A percentile compares a stretch with the other conserved stretches of the same genome.
phyloP scores from a whole-genome alignment of 2,113 vertebrate species.

The Tragelaphus scriptus region DNA sequence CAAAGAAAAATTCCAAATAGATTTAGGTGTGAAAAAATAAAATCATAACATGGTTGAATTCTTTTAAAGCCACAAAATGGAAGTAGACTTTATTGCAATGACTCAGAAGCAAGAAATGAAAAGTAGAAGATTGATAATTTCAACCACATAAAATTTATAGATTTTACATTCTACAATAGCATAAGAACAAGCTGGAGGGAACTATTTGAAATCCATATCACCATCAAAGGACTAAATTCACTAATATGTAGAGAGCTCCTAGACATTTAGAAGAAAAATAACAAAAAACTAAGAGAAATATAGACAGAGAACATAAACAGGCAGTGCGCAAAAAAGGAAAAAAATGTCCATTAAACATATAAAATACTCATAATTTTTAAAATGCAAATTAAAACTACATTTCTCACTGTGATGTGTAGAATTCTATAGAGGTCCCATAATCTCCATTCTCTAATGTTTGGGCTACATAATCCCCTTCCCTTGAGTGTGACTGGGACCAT shows the following conservation, averaged over 20 bases:
- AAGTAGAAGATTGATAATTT: neutral
- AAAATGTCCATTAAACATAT: neutral
- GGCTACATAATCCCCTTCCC: neutral
- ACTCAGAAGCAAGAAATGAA: neutral
- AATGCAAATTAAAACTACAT: neutral
- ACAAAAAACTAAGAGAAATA: neutral
- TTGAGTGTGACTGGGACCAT: neutral
- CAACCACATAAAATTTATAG: neutral
- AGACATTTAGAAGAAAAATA: neutral
- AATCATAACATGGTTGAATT: neutral
- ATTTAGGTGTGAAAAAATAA: neutral
- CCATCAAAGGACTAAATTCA: neutral
- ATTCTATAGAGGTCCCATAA: neutral
- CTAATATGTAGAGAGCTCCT: neutral
- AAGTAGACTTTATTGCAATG: neutral
- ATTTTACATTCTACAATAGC: neutral
- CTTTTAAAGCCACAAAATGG: neutral
- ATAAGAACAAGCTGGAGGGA: neutral
- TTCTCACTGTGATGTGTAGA: neutral
- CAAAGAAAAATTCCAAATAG: neutral
- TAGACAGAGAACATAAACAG: neutral
- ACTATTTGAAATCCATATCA: neutral
- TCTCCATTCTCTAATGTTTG: neutral
- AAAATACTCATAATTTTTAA: neutral
- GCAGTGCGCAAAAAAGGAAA: neutral